Evolutionary conservation across 1,140 invertebrate genomes (phyloP), one percentile per base, ranked within the genome.

Genomic region (Zaprionus capensis): DNA sequence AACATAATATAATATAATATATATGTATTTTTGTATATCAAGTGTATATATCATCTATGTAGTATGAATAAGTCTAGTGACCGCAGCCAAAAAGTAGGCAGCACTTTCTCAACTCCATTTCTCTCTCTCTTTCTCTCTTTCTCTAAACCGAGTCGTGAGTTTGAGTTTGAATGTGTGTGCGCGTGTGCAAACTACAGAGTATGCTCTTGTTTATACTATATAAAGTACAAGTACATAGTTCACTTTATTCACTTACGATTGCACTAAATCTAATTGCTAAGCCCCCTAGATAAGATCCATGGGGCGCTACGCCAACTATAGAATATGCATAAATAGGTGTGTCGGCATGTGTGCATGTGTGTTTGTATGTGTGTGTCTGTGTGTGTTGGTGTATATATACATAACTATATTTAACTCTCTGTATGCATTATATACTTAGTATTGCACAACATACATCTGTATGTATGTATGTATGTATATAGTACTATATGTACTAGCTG

Each of bases 81-180:
- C 2, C 26, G 62, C 41, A 17, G 77, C 77, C 81, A 61, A 80
- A 80, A 84, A 73, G 81, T 73, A 84, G 77, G 82, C 82, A 62
- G 55, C 44, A 26, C 31, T 59, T 63, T 76, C 14, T n/a, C 34
- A 38, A 31, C 41, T 55, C 4, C 38, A 46, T 17, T 56, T 75
- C 11, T 14, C 31, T 36, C 34, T 53, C 4, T 41, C n/a, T n/a
- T 5, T 7, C n/a, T 44, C n/a, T 76, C 61, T 72, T 34, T 22
- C 46, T 26, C 64, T 41, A n/a, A 38, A 9, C 41, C 14, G 55
- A 70, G 44, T 41, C 28, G n/a, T 41, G 44, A 34, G 51, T 26
- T 53, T 17, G 51, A 70, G 51, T 49, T 36, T 62, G 56, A 59
- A 53, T 28, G 61, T 24, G 44, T 46, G 53, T 66, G 24, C 12